Percentiles rank a stretch among this genome's conserved stretches.
Evolutionary conservation across 92 coral and sea anemone species (phyloP).

Genomic region (Parazoanthus swiftii): DNA sequence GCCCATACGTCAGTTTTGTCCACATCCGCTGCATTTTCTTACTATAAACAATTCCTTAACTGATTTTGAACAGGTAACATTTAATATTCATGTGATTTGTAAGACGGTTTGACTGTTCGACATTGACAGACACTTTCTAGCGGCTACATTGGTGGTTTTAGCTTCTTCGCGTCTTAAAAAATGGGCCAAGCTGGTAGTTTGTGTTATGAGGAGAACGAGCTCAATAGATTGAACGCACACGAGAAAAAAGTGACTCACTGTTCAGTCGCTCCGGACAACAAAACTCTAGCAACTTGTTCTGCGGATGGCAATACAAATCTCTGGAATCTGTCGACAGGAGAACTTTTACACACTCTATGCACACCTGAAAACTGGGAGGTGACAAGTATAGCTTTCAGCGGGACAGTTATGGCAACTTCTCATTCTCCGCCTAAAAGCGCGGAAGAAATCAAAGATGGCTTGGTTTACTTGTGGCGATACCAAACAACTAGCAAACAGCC

Average conservation of each 20-base stretch:
- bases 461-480: slow-evolving; percentile 84
- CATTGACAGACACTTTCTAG: not conserved
- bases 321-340: slow-evolving; percentile 81
- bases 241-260: slow-evolving; percentile 68
- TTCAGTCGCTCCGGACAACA: slow-evolving; percentile 76
- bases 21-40: not conserved
- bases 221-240: slow-evolving; percentile 65
- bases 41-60: not conserved
- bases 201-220: slow-evolving; percentile 62
- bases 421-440: slow-evolving; percentile 35
- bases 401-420: slow-evolving; percentile 80
- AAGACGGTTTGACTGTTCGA: not conserved
- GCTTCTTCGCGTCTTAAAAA: not conserved
- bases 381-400: slow-evolving; percentile 65
- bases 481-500: slow-evolving; percentile 48
- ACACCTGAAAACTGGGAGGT: slow-evolving; percentile 68
- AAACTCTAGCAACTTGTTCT: slow-evolving; percentile 83
- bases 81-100: slow-evolving; percentile 12
- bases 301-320: slow-evolving; percentile 75
- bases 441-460: slow-evolving; percentile 57
- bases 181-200: slow-evolving; percentile 74
- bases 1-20: not conserved
- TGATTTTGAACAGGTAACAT: not conserved
- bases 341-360: slow-evolving; percentile 62
- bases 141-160: not conserved